These are phyloP conservation scores for Odontocolon sp. DNA, from an alignment of 2,888 invertebrate species.

Conservation along the genomic window DNA sequence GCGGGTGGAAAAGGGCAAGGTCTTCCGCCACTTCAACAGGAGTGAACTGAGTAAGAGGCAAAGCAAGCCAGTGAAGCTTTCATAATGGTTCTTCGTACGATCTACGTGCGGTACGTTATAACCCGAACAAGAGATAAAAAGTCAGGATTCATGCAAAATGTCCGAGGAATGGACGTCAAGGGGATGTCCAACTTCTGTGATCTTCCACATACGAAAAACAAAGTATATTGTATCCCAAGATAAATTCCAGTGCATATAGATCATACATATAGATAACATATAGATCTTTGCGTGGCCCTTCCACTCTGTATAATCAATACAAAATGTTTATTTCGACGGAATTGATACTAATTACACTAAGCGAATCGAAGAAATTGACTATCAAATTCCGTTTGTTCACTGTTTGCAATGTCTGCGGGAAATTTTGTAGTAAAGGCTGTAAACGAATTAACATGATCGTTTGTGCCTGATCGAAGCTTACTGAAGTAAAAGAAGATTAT, in stretches of 20 bases:
- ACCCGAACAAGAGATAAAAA: constrained; percentile 12
- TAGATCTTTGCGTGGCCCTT: too few relatives aligned
- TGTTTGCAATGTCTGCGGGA: too few relatives aligned
- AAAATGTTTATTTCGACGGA: too few relatives aligned
- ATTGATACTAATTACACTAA: too few relatives aligned
- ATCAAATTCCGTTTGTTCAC: too few relatives aligned
- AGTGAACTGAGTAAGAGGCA: not conserved
- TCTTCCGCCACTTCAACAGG: not conserved
- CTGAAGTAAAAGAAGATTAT: constrained; percentile 44
- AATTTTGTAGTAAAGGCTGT: too few relatives aligned
- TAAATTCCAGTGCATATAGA: too few relatives aligned
- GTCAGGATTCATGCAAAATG: not conserved
- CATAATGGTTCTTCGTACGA: constrained; percentile 5
- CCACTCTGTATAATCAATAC: too few relatives aligned
- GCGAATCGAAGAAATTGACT: too few relatives aligned
- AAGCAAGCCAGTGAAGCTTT: not conserved
- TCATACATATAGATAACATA: too few relatives aligned
- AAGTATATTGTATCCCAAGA: not conserved
- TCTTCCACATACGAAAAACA: constrained; percentile 10
- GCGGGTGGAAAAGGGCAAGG: not conserved
- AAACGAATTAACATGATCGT: too few relatives aligned
- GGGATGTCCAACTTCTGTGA: constrained; percentile 11
- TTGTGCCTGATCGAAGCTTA: too few relatives aligned
- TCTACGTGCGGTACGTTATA: not conserved
- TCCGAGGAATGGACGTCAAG: constrained; percentile 7